A percentile compares a stretch with the other conserved stretches of the same genome.
Evolutionary conservation across 2,113 vertebrate genomes (phyloP).

Genomic region (Callithrix jacchus): DNA sequence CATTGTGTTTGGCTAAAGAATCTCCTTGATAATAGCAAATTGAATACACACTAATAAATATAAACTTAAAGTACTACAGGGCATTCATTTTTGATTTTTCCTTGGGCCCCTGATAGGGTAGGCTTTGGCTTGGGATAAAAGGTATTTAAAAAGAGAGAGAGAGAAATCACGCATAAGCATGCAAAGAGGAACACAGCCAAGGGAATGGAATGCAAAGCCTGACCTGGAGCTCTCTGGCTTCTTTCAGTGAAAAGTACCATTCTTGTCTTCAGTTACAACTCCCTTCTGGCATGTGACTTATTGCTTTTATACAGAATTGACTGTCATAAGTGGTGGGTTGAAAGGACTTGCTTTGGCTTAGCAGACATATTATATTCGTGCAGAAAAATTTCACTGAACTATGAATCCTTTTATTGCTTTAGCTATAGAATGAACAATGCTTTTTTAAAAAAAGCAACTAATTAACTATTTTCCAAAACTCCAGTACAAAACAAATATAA

Average conservation of each 20-base stretch:
- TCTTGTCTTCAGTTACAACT: not conserved
- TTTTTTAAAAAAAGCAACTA: not conserved
- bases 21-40: not conserved
- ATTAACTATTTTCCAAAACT: constrained; percentile 41
- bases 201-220: not conserved
- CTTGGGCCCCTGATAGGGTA: not conserved
- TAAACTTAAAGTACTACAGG: not conserved
- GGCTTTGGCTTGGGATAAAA: not conserved
- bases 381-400: not conserved
- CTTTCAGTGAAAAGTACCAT: not conserved
- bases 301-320: not conserved
- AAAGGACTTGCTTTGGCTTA: not conserved
- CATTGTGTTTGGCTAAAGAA: not conserved
- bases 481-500: constrained; percentile 17
- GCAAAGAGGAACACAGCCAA: not conserved
- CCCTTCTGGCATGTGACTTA: not conserved
- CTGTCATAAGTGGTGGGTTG: not conserved
- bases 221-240: not conserved
- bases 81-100: not conserved
- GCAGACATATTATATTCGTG: not conserved
- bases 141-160: not conserved
- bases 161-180: not conserved
- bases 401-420: not conserved
- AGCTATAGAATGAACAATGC: not conserved
- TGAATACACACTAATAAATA: not conserved